phyloP scores from a whole-genome alignment of 2,113 vertebrate genomes.

The Trinectes maculatus region DNA sequence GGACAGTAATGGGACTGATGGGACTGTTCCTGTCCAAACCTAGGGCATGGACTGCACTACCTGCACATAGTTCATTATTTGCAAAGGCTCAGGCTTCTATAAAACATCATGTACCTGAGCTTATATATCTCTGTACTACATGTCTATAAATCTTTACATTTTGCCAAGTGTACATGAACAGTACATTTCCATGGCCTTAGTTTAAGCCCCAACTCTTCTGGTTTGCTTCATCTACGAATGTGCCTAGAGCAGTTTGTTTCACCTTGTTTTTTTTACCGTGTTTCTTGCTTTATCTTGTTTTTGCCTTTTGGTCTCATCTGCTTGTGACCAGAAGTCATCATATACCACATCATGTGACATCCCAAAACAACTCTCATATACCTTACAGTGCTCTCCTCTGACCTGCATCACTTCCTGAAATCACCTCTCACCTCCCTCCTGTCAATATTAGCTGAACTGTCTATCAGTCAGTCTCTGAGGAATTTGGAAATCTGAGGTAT shows the following conservation, averaged over 20 bases:
- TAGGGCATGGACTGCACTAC: neutral
- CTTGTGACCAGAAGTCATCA: slow-evolving; percentile 28
- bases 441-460: slow-evolving; percentile 11
- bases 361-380: slow-evolving; percentile 18
- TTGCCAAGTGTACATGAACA: neutral
- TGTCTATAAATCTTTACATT: neutral
- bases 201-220: slow-evolving; percentile 22
- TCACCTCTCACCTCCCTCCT: slow-evolving; percentile 15
- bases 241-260: slow-evolving; percentile 23
- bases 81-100: too few relatives aligned
- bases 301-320: slow-evolving; percentile 20
- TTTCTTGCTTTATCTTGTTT: slow-evolving; percentile 4
- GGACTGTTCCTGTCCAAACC: slow-evolving; percentile 46
- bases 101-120: neutral
- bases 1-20: slow-evolving; percentile 46
- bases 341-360: neutral
- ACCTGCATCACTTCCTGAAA: slow-evolving; percentile 1
- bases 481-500: slow-evolving; percentile 5
- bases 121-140: neutral
- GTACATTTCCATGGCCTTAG: neutral
- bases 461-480: neutral
- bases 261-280: neutral
- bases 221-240: slow-evolving; percentile 6
- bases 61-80: neutral
- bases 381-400: neutral